phyloP scores from a whole-genome alignment of 2,113 vertebrate genomes.

The Sakesphorus luctuosus region DNA sequence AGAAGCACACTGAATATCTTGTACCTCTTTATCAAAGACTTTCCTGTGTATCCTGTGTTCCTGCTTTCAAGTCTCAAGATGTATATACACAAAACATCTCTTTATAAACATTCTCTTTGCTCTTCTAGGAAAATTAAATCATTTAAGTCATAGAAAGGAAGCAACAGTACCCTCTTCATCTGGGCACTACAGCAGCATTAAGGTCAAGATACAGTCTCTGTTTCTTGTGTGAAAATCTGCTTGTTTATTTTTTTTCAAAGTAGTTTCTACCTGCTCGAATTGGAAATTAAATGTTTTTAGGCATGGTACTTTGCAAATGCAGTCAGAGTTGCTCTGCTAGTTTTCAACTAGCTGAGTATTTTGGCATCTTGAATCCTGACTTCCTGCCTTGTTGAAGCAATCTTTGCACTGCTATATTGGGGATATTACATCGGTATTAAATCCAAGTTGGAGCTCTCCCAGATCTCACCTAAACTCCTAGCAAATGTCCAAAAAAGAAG shows the following conservation, averaged over 20 bases:
- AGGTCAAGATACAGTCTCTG: not conserved
- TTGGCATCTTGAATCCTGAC: not conserved
- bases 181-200: not conserved
- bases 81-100: not conserved
- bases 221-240: not conserved
- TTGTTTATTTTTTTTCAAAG: not conserved
- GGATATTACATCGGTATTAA: not conserved
- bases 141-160: not conserved
- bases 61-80: not conserved
- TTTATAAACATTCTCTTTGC: not conserved
- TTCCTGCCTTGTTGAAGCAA: not conserved
- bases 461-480: not conserved
- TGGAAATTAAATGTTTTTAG: not conserved
- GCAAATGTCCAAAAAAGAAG: not conserved
- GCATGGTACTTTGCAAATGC: not conserved
- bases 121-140: not conserved
- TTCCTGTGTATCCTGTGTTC: not conserved
- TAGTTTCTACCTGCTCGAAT: not conserved
- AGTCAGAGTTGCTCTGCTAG: not conserved
- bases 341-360: constrained; percentile 32
- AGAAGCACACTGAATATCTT: not conserved
- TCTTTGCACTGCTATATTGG: not conserved
- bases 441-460: not conserved
- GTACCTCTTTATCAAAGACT: not conserved
- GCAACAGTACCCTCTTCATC: not conserved